phyloP scores from a whole-genome alignment of 2,113 vertebrate genomes.

The Thermophis baileyi region DNA sequence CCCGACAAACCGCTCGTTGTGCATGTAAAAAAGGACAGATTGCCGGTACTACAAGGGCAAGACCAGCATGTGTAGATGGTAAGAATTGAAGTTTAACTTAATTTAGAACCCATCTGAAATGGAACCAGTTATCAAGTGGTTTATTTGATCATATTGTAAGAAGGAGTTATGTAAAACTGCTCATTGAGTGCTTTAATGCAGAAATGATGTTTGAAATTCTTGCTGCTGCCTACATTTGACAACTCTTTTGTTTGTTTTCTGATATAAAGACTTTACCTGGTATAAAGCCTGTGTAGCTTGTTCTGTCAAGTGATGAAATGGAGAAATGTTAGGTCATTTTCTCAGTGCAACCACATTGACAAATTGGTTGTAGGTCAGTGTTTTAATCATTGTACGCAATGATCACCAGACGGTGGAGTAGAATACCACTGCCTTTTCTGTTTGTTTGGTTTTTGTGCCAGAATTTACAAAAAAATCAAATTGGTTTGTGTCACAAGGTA shows the following conservation, averaged over 20 bases:
- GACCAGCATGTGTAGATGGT: constrained; percentile 98
- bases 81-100: constrained; percentile 68
- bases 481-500: not conserved
- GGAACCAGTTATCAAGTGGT: constrained; percentile 14
- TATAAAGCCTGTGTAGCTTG: not conserved
- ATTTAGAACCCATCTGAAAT: constrained; percentile 33
- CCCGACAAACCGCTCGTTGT: constrained; percentile 97
- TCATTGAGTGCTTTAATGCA: not conserved
- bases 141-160: not conserved
- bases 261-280: not conserved
- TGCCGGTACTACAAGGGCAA: constrained; percentile 94
- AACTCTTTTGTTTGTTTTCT: not conserved
- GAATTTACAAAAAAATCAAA: not conserved
- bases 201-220: not conserved
- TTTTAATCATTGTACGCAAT: not conserved
- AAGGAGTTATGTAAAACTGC: not conserved
- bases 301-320: constrained; percentile 9
- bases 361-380: not conserved
- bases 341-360: not conserved
- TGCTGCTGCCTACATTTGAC: not conserved
- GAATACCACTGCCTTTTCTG: not conserved
- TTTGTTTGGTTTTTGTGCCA: not conserved
- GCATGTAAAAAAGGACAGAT: constrained; percentile 99
- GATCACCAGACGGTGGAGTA: not conserved
- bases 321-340: not conserved